Evolutionary conservation across 2,888 invertebrate genomes (phyloP), one percentile per base, ranked within the genome.

Genomic region (Drosophila greeni): DNA sequence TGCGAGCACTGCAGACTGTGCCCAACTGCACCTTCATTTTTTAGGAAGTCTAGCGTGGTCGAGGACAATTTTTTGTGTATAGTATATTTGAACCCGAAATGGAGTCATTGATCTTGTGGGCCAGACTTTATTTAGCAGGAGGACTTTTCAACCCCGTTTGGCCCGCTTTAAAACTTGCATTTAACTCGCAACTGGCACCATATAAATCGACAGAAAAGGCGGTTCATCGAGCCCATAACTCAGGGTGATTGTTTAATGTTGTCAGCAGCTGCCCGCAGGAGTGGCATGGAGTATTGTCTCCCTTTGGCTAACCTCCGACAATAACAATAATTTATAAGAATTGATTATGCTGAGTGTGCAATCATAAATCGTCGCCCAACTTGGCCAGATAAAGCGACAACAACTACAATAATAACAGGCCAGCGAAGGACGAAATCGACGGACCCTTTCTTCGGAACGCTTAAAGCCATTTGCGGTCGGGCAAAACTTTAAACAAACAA

Each of bases 241-340:
- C 83, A 76, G 60, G 66, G 54, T 47, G 70, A 70, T 80, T 81
- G 83, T 73, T 81, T 78, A 82, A 80, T 76, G 81, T 68, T 78
- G 83, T 82, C 83, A 80, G 67, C 80, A 73, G 68, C 73, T 72
- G 62, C 67, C 70, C 62, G 59, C 68, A 64, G 53, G 54, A 40
- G 45, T 40, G 51, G 56, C 26, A 14, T 14, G 37, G 37, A 18
- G 18, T 18, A 11, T 20, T 23, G 29, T 52, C 66, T 52, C 66
- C 57, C 43, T 53, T 51, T 65, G 64, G 62, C 72, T 45, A 74
- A 68, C 80, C 71, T 64, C 75, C 75, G 70, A 72, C 74, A 77
- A 81, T 80, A 81, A 78, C 81, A 81, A 80, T 81, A 81, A 81
- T 76, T 81, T 81, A 81, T 80, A 82, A 80, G 81, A 82, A 82